Conservation (phyloP, 2,797 vertebrate species). For the Scleropages formosus region DNA sequence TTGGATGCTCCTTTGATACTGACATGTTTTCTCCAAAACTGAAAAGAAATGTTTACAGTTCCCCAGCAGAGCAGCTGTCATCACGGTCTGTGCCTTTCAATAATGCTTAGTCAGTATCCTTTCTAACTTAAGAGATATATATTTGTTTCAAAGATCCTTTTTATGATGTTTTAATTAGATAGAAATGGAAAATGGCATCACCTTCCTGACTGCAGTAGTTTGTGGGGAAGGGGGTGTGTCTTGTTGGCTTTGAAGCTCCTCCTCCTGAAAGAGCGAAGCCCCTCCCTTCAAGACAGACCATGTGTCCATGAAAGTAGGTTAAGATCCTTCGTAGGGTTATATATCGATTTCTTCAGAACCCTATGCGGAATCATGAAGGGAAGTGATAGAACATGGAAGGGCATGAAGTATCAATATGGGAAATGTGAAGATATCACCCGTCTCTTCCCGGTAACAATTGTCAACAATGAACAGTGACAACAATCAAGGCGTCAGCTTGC, state of each 20-base stretch:
- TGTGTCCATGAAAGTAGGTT: background rate
- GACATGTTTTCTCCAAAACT: conserved; percentile 40
- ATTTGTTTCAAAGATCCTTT: conserved; percentile 35
- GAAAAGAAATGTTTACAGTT: conserved; percentile 61
- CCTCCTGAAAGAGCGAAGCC: background rate
- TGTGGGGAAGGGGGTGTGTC: background rate
- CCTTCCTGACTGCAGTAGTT: background rate
- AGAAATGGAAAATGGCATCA: background rate
- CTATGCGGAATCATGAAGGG: background rate
- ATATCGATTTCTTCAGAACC: background rate
- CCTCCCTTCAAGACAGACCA: background rate
- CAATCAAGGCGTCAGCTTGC: background rate
- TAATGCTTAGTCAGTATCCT: conserved; percentile 48
- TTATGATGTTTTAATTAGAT: background rate
- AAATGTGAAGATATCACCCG: background rate
- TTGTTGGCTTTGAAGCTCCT: background rate
- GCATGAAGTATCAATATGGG: background rate
- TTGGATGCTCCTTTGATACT: conserved; percentile 34
- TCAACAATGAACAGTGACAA: too few relatives aligned
- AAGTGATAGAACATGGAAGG: background rate
- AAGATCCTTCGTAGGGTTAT: background rate
- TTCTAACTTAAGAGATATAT: conserved; percentile 53
- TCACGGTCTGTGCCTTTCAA: conserved; percentile 70
- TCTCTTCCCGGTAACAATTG: too few relatives aligned
- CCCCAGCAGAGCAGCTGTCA: conserved; percentile 52